Evolutionary conservation across 1,140 invertebrate species (phyloP), one percentile per base, ranked within the genome.

Genomic region (Diploscapter pachys): DNA sequence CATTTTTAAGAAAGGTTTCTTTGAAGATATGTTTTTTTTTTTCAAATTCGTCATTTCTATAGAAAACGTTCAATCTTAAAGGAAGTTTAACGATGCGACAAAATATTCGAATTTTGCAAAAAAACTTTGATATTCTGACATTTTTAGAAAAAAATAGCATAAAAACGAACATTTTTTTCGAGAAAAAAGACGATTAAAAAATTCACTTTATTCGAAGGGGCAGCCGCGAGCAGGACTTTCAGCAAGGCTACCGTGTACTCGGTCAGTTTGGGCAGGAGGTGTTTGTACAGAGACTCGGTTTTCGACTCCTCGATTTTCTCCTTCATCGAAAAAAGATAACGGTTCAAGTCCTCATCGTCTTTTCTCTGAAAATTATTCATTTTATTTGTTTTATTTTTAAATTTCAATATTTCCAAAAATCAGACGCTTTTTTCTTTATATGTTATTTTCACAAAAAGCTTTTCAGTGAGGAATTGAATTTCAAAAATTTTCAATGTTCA

Each of bases 181-280:
- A 9, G 57, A 59, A 9, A 9, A n/a, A n/a, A 9, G n/a, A n/a
- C n/a, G n/a, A n/a, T n/a, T n/a, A 48, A 65, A 13, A 50, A 71
- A 53, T 50, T 52, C 11, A 83, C 82, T 61, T 98, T 99, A 31
- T 93, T 96, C 3, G 95, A 98, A 0, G 96, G 96, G 13, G 95
- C 93, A 64, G 96, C 94, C 63, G 96, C 96, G 62, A 99, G 88
- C 49, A 99, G 89, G 81, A 99, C 95, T 89, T 99, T 99, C 13
- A 99, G 87, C 31, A 85, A 72, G 50, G 81, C 81, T 57, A 86
- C 79, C 11, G 85, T 75, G 56, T 82, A 83, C 55, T 85, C 75
- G 51, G 74, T 78, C 66, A 85, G 72, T 51, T 81, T 80, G 8
- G 83, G 83, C 4, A 85, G 68, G 50, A 86, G 67, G 11, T 59